Evolutionary conservation across 2,797 vertebrate species (phyloP).

Genomic region (Margarornis squamiger): DNA sequence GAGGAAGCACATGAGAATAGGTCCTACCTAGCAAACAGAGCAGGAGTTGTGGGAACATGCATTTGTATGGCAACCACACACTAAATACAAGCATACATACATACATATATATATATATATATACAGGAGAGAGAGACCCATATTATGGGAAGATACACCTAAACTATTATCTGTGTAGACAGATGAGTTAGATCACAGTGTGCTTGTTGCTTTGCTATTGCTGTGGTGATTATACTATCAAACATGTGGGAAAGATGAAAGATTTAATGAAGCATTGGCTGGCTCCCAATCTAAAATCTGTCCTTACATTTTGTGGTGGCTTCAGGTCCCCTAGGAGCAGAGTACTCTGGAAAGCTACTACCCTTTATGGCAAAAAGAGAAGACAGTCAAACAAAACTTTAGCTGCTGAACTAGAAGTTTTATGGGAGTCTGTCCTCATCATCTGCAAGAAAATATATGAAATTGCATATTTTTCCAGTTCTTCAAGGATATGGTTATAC

Average conservation of each 20-base stretch:
- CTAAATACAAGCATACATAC: neutral
- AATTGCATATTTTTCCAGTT: neutral
- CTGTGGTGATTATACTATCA: neutral
- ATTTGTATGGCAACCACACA: fast-evolving
- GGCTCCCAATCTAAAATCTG: neutral
- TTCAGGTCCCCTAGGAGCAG: neutral
- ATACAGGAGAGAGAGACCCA: too few species aligned
- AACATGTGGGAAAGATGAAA: neutral
- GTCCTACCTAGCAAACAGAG: neutral
- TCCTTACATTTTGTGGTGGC: neutral
- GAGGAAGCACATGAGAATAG: neutral
- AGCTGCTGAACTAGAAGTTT: neutral
- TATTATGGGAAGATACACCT: neutral
- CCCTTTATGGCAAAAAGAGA: neutral
- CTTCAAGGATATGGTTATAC: neutral
- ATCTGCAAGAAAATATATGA: neutral
- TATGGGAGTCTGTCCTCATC: neutral
- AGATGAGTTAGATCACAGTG: neutral
- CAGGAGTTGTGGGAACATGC: neutral
- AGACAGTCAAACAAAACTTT: neutral
- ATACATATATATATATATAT: neutral
- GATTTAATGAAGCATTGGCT: neutral
- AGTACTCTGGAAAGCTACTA: neutral
- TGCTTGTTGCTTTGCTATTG: neutral
- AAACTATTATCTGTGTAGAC: neutral